These are phyloP conservation scores for Diplosoma virens DNA, from an alignment of 23 tunicate species.

Conservation along the genomic window DNA sequence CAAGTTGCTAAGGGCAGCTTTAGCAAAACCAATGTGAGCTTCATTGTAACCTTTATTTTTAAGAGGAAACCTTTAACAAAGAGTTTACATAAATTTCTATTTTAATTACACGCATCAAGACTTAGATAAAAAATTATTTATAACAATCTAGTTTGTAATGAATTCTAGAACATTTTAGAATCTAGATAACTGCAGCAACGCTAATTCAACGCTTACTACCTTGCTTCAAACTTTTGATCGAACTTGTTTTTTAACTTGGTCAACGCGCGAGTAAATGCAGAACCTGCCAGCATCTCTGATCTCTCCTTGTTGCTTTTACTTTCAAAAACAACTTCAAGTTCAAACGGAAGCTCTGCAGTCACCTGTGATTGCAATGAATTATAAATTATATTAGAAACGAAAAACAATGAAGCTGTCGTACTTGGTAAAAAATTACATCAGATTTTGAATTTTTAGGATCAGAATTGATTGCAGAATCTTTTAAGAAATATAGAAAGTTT, in stretches of 20 bases:
- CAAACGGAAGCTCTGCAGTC: constrained; percentile 80
- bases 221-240: constrained; percentile 83
- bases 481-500: constrained; percentile 52
- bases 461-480: neutral
- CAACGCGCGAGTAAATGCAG: constrained; percentile 39
- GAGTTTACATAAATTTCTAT: neutral
- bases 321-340: constrained; percentile 80
- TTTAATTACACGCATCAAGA: neutral
- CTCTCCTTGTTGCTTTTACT: constrained; percentile 51
- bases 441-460: constrained; percentile 46
- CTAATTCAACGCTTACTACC: constrained; percentile 13
- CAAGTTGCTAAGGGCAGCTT: constrained; percentile 94
- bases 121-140: neutral
- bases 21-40: constrained; percentile 77
- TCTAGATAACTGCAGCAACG: too few species aligned
- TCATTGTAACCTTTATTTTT: constrained; percentile 45
- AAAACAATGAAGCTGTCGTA: neutral
- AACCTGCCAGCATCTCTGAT: constrained; percentile 24
- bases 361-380: constrained; percentile 34
- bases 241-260: constrained; percentile 49
- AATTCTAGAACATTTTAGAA: too few species aligned
- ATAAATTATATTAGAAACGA: neutral
- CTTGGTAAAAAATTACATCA: constrained; percentile 79
- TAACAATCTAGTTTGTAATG: too few species aligned
- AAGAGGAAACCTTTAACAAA: constrained; percentile 58